Conservation (phyloP, 1,140 invertebrate species). For the Drosophila varians region DNA sequence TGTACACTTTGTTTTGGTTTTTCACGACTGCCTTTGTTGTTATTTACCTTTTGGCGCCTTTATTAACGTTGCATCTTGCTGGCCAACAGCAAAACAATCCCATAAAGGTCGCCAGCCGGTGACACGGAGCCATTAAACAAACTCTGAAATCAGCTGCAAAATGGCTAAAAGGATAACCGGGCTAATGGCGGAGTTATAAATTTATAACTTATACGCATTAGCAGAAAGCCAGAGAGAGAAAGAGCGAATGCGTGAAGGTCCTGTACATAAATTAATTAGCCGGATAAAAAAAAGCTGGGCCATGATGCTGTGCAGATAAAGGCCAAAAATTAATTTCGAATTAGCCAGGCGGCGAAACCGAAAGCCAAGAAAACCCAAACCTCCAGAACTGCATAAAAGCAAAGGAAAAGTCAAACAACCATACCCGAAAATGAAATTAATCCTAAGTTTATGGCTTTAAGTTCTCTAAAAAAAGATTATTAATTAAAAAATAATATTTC, state of each 20-base stretch:
- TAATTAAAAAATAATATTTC: background rate
- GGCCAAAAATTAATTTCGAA: constrained; percentile 73
- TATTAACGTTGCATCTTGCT: constrained; percentile 67
- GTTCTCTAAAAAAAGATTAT: background rate
- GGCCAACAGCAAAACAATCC: constrained; percentile 17
- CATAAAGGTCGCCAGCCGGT: constrained; percentile 20
- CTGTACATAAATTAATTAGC: constrained; percentile 75
- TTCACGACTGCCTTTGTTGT: constrained; percentile 53
- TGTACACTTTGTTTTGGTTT: constrained; percentile 53
- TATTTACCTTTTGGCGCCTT: constrained; percentile 77
- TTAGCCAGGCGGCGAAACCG: constrained; percentile 53
- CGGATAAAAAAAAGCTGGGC: constrained; percentile 46
- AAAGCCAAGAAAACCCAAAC: constrained; percentile 44
- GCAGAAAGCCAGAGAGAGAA: background rate
- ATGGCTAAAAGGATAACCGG: background rate
- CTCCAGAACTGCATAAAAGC: constrained; percentile 10
- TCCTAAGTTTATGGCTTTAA: constrained; percentile 1
- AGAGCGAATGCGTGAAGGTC: background rate
- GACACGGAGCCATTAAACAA: constrained; percentile 30
- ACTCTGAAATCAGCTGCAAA: constrained; percentile 12
- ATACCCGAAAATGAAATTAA: constrained; percentile 5
- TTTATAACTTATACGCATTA: constrained; percentile 74
- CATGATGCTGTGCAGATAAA: constrained; percentile 49
- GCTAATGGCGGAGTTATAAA: constrained; percentile 75
- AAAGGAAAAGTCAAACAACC: background rate